Percentiles rank a stretch among this genome's conserved stretches.
Conservation (phyloP, 2,888 invertebrate genomes). For the Eledona agricola region DNA sequence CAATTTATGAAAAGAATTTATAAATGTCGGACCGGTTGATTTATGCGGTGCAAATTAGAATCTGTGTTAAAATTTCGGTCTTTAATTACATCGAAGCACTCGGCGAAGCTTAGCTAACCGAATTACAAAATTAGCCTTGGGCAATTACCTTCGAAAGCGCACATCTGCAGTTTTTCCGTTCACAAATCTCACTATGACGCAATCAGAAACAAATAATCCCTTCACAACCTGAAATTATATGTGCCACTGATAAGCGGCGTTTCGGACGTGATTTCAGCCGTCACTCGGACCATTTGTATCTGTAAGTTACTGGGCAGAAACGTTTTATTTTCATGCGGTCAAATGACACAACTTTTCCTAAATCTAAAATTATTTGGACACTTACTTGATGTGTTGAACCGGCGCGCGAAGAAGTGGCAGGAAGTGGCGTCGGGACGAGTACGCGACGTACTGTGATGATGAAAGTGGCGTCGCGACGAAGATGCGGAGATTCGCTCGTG, state of each 20-base stretch:
- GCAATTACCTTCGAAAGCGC: conserved; percentile 8
- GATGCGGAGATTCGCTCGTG: conserved; percentile 22
- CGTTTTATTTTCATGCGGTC: conserved; percentile 7
- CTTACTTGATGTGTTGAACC: too few relatives aligned
- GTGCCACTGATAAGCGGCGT: too few relatives aligned
- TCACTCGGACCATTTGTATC: conserved; percentile 8
- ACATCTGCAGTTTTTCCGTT: conserved; percentile 3
- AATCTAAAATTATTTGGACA: too few relatives aligned
- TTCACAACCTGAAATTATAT: neutral
- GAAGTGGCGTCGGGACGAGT: conserved; percentile 14
- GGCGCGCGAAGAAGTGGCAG: conserved; percentile 7
- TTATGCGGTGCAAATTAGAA: too few relatives aligned
- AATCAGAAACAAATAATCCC: conserved; percentile 5
- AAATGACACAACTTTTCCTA: too few relatives aligned
- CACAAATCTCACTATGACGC: conserved; percentile 7
- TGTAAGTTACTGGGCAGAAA: conserved; percentile 1
- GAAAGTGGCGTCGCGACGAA: conserved; percentile 22
- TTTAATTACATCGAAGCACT: neutral
- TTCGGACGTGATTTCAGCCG: conserved; percentile 12
- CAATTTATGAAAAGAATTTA: too few relatives aligned
- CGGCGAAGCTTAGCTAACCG: conserved; percentile 1
- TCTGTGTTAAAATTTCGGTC: neutral
- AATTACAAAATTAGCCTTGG: conserved; percentile 1
- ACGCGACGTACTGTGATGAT: conserved; percentile 23
- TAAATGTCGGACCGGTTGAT: too few relatives aligned